phyloP scores from a whole-genome alignment of 2,888 invertebrate genomes.

The Tenthredo amoena region DNA sequence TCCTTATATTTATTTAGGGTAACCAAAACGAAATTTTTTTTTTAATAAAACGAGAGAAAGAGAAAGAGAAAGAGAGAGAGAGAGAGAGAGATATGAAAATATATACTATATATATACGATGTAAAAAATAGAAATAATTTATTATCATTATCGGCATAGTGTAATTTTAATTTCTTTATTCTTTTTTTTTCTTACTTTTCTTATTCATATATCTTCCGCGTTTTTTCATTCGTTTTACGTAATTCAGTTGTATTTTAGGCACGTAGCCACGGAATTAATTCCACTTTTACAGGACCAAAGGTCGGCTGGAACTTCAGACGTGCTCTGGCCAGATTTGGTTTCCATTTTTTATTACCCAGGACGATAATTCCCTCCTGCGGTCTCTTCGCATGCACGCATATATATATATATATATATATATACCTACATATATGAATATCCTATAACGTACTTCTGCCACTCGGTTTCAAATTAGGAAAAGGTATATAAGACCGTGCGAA shows the following conservation, averaged over 20 bases:
- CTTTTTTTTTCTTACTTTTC: constrained; percentile 6
- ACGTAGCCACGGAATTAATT: constrained; percentile 34
- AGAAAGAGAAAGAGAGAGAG: not conserved
- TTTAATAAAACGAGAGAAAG: not conserved
- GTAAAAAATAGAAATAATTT: not conserved
- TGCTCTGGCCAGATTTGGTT: not conserved
- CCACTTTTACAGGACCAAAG: constrained; percentile 33
- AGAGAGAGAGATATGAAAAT: not conserved
- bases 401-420: not conserved
- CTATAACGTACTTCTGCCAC: not conserved
- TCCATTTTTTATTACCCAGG: constrained; percentile 37
- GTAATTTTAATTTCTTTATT: not conserved
- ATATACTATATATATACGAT: not conserved
- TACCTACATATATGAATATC: not conserved
- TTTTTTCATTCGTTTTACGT: not conserved
- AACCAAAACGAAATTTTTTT: not conserved
- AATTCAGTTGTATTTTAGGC: constrained; percentile 4
- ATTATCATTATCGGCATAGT: not conserved
- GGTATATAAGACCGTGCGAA: not conserved
- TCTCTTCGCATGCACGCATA: not conserved
- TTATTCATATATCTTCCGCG: not conserved
- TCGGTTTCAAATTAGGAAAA: not conserved
- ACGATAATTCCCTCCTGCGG: not conserved
- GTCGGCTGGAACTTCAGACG: not conserved
- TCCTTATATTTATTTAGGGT: not conserved